These are phyloP conservation scores for Anguilla rostrata DNA, from an alignment of 2,113 vertebrate species.

Conservation along the genomic window DNA sequence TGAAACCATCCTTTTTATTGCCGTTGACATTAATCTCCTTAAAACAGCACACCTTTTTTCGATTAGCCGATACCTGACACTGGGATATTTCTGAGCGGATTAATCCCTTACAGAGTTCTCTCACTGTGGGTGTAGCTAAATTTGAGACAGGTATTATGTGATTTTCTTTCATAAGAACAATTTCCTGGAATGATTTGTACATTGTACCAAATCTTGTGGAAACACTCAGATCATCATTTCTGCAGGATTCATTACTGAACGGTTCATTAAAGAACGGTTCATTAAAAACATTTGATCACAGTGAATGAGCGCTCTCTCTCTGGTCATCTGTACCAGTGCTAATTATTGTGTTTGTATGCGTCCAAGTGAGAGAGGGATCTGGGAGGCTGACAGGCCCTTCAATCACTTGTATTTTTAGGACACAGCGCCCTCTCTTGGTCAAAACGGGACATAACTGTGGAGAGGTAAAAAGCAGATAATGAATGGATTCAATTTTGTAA, in stretches of 20 bases:
- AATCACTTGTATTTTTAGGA: neutral
- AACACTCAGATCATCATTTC: too few species aligned
- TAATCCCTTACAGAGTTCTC: neutral
- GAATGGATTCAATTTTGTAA: neutral
- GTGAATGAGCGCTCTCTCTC: neutral
- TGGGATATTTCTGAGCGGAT: neutral
- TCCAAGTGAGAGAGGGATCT: neutral
- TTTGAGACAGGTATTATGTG: neutral
- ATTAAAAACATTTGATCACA: neutral
- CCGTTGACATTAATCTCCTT: neutral
- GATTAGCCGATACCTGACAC: neutral
- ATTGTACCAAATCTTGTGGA: too few species aligned
- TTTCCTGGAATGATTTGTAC: too few species aligned
- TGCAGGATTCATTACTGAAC: too few species aligned
- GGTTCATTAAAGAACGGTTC: neutral
- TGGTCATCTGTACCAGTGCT: neutral
- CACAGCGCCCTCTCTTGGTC: conserved; percentile 20
- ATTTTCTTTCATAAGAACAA: too few species aligned
- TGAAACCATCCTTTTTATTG: neutral
- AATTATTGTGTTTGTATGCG: neutral
- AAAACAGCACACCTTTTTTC: neutral
- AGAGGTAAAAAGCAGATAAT: neutral
- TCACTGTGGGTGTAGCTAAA: neutral
- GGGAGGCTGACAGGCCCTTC: neutral
- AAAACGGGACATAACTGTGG: neutral